Evolutionary conservation across 2,888 invertebrate species (phyloP).

Genomic region (Dolichomitus sp.): DNA sequence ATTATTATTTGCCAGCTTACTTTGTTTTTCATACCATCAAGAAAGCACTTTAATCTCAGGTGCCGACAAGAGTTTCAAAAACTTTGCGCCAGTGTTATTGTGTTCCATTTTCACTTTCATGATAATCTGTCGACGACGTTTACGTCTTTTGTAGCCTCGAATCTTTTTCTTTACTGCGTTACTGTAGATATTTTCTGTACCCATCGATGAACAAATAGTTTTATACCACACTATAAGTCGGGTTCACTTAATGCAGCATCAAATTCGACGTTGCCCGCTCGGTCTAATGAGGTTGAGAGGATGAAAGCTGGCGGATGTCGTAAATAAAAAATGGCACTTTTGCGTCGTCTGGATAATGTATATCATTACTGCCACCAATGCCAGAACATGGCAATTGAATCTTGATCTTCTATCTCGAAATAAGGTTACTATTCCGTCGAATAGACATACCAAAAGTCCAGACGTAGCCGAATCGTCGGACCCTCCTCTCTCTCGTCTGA

Average conservation of each 20-base stretch:
- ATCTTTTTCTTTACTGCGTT: background rate
- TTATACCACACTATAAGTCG: background rate
- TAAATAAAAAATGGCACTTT: background rate
- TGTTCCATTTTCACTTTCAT: background rate
- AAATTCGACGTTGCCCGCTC: background rate
- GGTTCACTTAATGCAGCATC: background rate
- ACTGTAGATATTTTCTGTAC: background rate
- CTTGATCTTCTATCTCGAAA: slow-evolving; percentile 2
- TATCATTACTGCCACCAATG: background rate
- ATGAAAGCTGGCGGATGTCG: background rate
- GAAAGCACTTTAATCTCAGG: background rate
- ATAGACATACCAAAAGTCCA: slow-evolving; percentile 43
- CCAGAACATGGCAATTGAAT: background rate
- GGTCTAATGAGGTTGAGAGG: slow-evolving; percentile 16
- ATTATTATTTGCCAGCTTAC: background rate
- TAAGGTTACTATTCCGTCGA: slow-evolving; percentile 52
- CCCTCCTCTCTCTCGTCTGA: slow-evolving; percentile 21
- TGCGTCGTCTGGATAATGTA: background rate
- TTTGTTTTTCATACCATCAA: background rate
- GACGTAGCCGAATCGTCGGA: slow-evolving; percentile 27
- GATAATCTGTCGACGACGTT: background rate
- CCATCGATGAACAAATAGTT: background rate
- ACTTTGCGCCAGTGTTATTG: slow-evolving; percentile 1
- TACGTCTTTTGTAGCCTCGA: background rate
- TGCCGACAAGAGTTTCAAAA: background rate